Evolutionary conservation across 2,113 vertebrate species (phyloP).

Genomic region (Verasper variegatus): DNA sequence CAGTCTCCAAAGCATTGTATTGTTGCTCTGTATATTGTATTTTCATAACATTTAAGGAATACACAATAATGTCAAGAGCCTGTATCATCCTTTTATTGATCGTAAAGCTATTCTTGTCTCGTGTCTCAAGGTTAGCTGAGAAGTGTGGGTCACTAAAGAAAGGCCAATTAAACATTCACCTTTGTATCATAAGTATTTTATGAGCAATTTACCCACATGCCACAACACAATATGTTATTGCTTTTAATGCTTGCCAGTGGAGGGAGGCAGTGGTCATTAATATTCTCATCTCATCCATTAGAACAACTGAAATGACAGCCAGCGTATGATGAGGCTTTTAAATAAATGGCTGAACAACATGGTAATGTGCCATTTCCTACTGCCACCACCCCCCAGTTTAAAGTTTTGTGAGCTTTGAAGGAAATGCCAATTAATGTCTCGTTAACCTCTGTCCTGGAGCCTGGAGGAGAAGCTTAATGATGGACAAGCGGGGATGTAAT

Average conservation of each 20-base stretch:
- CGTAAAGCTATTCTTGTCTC: conserved; percentile 21
- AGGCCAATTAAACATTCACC: conserved; percentile 30
- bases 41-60: conserved; percentile 82
- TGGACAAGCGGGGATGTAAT: conserved; percentile 27
- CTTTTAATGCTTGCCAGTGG: conserved; percentile 8
- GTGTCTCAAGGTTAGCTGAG: not conserved
- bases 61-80: conserved; percentile 69
- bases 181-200: conserved; percentile 32
- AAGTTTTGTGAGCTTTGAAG: conserved; percentile 69
- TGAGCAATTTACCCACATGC: conserved; percentile 33
- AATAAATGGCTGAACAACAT: conserved; percentile 65
- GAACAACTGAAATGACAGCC: conserved; percentile 34
- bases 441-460: conserved; percentile 59
- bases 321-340: conserved; percentile 40
- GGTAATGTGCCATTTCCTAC: conserved; percentile 78
- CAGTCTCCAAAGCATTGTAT: conserved; percentile 73
- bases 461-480: conserved; percentile 19
- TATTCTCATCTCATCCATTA: conserved; percentile 41
- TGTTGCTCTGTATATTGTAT: conserved; percentile 82
- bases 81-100: conserved; percentile 58
- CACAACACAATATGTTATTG: conserved; percentile 16
- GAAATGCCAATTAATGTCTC: conserved; percentile 73
- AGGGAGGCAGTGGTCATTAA: conserved; percentile 41
- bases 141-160: not conserved
- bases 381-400: conserved; percentile 38